These are phyloP conservation scores for Apodemus sylvaticus DNA, from an alignment of 2,113 vertebrate species.

Conservation along the genomic window DNA sequence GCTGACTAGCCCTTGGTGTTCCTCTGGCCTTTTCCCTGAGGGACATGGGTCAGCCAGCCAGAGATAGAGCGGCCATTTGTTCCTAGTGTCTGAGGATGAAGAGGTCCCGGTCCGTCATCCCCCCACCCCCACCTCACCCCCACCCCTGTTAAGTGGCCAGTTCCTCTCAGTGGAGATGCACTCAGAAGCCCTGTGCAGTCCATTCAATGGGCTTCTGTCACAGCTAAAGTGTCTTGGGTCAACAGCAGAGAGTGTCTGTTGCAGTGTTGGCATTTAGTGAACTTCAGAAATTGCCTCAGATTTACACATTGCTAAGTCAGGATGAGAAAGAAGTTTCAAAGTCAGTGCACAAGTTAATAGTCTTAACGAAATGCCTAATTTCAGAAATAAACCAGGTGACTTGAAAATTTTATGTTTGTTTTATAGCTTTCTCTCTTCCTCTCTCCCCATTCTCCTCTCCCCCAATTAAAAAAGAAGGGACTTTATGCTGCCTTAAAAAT, in stretches of 20 bases:
- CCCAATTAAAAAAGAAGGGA: background rate
- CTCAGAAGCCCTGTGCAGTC: no score
- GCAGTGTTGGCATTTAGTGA: background rate
- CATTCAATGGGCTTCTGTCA: background rate
- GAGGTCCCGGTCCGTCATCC: no score
- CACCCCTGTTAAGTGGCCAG: rapidly evolving
- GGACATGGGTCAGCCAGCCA: background rate
- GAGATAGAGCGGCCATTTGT: no score
- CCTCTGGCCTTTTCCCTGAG: background rate
- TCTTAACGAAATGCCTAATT: background rate
- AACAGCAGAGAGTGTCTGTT: no score
- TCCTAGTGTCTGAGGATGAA: background rate
- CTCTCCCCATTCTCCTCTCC: background rate
- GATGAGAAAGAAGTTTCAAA: background rate
- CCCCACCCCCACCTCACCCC: no score
- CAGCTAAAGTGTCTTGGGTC: background rate
- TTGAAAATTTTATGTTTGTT: conserved; percentile 29
- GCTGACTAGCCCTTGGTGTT: background rate
- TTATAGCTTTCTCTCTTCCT: background rate
- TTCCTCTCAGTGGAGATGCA: no score
- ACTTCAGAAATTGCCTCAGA: background rate
- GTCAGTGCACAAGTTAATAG: background rate
- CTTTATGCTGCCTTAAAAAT: background rate
- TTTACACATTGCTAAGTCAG: background rate
- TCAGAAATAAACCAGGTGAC: background rate